Base-by-base conservation (phyloP, 2,113 vertebrate genomes). In the Pimephales promelas region DNA sequence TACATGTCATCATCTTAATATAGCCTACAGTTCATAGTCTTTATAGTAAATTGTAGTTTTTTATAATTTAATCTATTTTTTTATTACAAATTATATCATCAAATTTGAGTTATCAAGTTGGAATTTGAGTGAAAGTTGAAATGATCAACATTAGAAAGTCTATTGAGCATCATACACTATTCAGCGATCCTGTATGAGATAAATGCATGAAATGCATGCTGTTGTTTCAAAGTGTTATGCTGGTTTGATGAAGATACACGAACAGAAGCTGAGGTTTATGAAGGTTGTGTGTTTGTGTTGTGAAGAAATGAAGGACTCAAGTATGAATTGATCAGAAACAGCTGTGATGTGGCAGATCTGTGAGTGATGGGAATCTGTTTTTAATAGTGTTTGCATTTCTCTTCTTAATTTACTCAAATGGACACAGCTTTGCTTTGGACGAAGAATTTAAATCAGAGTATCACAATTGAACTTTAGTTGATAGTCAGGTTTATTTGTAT, bases 401-500 rank as follows among this genome's bases (percentile, higher is more conserved):
- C 68, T 68, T 20, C 31, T n/a, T 14, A 45, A 71, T 24, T 45
- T 36, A 24, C 68, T 71, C 36, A 71, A 11, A 71, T 43, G 68
- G 43, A 13, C 68, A 45, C 10, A 45, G 68, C 40, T 71, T 72
- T 72, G 40, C 22, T 72, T 72, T 16, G 22, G 40, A 16, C 40
- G 10, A 24, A 71, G 45, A 24, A 45, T 45, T 13, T 45, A 71
- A 40, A 43, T 10, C 64, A 11, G 3, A 10, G n/a, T 6, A 56
- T 28, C 49, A 76, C 49, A 20, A 8, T 6, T 34, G 28, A 31
- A 34, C 47, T 54, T 34, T 54, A 16, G 11, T 34, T 56, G 73
- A 5, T 18, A 72, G 70, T 72, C 70, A 45, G 70, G 70, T 45
- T 45, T 72, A 72, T 72, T 72, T 54, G 49, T 36, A 6, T n/a